Evolutionary conservation across 2,888 invertebrate species (phyloP).

Genomic region (Philopedon plagiatum): DNA sequence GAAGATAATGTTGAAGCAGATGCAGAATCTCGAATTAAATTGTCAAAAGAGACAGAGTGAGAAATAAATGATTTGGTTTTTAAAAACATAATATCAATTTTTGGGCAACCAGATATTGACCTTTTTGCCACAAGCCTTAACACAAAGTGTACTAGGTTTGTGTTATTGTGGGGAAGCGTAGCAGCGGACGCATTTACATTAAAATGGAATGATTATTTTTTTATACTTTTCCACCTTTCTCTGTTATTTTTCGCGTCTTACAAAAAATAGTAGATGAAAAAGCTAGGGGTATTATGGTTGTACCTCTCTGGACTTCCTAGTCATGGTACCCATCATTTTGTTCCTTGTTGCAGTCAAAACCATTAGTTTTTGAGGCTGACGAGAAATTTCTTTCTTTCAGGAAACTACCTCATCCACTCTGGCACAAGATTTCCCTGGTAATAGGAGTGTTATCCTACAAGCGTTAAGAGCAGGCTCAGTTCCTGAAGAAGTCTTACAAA

Average conservation of each 20-base stretch:
- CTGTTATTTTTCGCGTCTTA: conserved; percentile 26
- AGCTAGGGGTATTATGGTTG: conserved; percentile 42
- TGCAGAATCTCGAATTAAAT: not conserved
- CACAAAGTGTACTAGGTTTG: conserved; percentile 20
- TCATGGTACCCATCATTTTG: conserved; percentile 35
- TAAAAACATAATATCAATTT: not conserved
- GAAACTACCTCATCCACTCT: conserved; percentile 50
- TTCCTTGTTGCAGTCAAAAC: not conserved
- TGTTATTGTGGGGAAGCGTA: conserved; percentile 23
- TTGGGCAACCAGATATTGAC: not conserved
- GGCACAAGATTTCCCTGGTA: conserved; percentile 56
- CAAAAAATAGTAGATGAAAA: conserved; percentile 42
- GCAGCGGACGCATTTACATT: conserved; percentile 36
- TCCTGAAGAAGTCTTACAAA: conserved; percentile 46
- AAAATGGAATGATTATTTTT: conserved; percentile 25
- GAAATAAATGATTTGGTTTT: not conserved
- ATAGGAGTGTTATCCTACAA: conserved; percentile 55
- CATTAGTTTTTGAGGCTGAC: conserved; percentile 7
- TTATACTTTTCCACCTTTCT: conserved; percentile 49
- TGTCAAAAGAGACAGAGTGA: not conserved
- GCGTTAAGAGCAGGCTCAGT: conserved; percentile 49
- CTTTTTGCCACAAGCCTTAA: conserved; percentile 17
- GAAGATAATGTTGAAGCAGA: not conserved
- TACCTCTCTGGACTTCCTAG: conserved; percentile 35
- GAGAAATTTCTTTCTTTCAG: conserved; percentile 54